Evolutionary conservation across 1,140 invertebrate species (phyloP), one percentile per base, ranked within the genome.

Genomic region (Drosophila setifemur): DNA sequence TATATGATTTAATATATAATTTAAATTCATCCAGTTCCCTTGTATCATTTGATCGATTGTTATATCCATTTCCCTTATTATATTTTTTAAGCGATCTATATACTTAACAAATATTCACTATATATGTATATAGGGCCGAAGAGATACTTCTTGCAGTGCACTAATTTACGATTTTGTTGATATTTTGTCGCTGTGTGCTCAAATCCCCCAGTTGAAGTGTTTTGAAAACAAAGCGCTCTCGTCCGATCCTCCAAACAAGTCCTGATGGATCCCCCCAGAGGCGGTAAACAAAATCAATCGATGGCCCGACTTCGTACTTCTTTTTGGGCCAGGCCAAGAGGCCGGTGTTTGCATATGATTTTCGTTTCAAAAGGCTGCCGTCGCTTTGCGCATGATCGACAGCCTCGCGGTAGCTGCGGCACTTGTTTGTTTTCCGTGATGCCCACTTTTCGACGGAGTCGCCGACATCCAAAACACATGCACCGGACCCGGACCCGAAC

Each of bases 341-440:
- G 33, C 66, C 42, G 37, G 47, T 82, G 53, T 86, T 86, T 86
- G 72, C 52, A 61, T 61, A 68, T 76, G 76, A 76, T 86, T 86
- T 86, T 76, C 81, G 75, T 86, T 86, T 86, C 72, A 79, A 86
- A 79, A 70, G 73, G 57, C 37, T 81, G 72, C 81, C 66, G 61
- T 55, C 66, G 44, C 40, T 58, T 39, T 54, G 58, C 82, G 81
- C 81, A 70, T 86, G 82, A 86, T 76, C 72, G 81, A 57, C 81
- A 76, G 63, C 68, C 82, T 81, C 82, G 53, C 82, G 81, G 81
- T 81, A 86, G 82, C 81, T 50, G 43, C 66, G 49, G 19, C 63
- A 53, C 43, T 66, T 86, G 75, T 86, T 86, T 86, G 40, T 50
- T 37, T 63, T 31, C 37, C 40, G 4, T 40, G 70, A 55, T 55